Conservation (phyloP, 37 sponge, comb jelly and placozoan species). For the Sycon ciliatum region DNA sequence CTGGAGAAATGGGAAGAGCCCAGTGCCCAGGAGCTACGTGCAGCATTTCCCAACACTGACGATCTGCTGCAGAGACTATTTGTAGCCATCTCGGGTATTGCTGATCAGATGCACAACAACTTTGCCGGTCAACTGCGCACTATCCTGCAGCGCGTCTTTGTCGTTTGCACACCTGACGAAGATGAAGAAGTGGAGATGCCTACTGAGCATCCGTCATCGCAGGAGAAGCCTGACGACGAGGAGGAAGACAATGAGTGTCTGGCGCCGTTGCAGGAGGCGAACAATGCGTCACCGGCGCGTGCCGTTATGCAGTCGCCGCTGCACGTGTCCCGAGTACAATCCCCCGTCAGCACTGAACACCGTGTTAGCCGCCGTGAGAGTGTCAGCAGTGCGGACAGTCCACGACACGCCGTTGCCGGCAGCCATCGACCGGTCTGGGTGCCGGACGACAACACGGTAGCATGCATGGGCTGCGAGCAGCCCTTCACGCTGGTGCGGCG, state of each 20-base stretch:
- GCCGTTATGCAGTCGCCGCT: too few relatives aligned
- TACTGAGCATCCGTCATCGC: background rate
- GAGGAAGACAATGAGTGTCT: background rate
- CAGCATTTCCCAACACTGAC: slow-evolving; percentile 41
- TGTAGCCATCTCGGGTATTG: slow-evolving; percentile 64
- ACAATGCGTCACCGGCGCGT: too few relatives aligned
- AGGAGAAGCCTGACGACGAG: background rate
- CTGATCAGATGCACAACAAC: slow-evolving; percentile 74
- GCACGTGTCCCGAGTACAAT: too few relatives aligned
- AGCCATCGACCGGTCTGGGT: slow-evolving; percentile 79
- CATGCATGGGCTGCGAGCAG: slow-evolving; percentile 76
- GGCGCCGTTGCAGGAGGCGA: background rate
- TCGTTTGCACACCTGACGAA: slow-evolving; percentile 11
- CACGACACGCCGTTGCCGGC: too few relatives aligned
- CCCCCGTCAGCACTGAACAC: background rate
- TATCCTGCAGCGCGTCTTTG: slow-evolving; percentile 62
- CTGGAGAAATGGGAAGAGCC: too few relatives aligned
- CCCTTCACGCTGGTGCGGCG: slow-evolving; percentile 73
- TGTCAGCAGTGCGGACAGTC: too few relatives aligned
- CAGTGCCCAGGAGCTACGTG: too few relatives aligned
- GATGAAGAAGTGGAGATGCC: background rate
- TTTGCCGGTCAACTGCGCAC: slow-evolving; percentile 56
- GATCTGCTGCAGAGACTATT: slow-evolving; percentile 67
- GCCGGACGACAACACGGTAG: slow-evolving; percentile 80
- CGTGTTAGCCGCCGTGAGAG: background rate